phyloP scores from a whole-genome alignment of 2,888 invertebrate species.

The Elegia similella region DNA sequence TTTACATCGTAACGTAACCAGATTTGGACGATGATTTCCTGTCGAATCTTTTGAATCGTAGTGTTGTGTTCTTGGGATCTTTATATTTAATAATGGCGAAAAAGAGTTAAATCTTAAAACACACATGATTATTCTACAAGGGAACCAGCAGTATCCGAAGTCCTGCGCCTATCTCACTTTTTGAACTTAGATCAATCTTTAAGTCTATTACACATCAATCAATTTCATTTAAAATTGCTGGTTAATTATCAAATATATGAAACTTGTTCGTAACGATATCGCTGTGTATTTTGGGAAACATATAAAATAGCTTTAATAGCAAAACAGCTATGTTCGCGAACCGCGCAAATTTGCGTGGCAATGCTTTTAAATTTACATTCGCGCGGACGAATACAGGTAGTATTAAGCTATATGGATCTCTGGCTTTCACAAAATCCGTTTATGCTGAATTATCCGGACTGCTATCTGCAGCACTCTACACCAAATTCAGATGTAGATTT shows the following conservation, averaged over 20 bases:
- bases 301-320: conserved; percentile 5
- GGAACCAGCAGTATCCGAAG: too few relatives aligned
- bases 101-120: too few relatives aligned
- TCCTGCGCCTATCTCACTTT: too few relatives aligned
- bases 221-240: too few relatives aligned
- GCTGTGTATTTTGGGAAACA: background rate
- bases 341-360: conserved; percentile 20
- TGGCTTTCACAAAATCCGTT: conserved; percentile 46
- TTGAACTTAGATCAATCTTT: too few relatives aligned
- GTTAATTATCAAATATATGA: background rate
- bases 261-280: background rate
- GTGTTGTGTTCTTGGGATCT: too few relatives aligned
- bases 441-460: conserved; percentile 58
- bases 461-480: conserved; percentile 35
- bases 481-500: conserved; percentile 60
- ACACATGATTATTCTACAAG: too few relatives aligned
- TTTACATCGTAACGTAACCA: too few relatives aligned
- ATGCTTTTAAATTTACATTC: conserved; percentile 42
- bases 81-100: too few relatives aligned
- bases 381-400: conserved; percentile 25
- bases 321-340: conserved; percentile 14
- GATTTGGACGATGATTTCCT: too few relatives aligned
- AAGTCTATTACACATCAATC: too few relatives aligned
- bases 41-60: too few relatives aligned
- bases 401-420: conserved; percentile 49